Evolutionary conservation across 2,888 invertebrate genomes (phyloP).

Genomic region (Scaptomyza caliginosa): DNA sequence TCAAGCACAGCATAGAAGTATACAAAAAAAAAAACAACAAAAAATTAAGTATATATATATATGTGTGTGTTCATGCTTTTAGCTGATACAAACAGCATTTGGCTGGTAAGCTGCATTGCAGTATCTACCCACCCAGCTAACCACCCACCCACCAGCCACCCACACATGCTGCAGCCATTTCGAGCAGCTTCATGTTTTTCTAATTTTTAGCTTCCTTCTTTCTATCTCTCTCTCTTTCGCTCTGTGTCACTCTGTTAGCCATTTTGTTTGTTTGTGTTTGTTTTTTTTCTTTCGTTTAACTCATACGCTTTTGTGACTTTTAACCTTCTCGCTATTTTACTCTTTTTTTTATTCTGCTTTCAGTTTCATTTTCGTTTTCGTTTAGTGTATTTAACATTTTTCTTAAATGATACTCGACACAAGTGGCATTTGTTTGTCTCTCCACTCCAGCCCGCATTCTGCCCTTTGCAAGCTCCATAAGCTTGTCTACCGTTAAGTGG

Average conservation of each 20-base stretch:
- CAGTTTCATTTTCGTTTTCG: constrained; percentile 40
- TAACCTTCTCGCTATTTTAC: constrained; percentile 37
- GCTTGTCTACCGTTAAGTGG: constrained; percentile 66
- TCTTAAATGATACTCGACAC: constrained; percentile 76
- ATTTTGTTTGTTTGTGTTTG: constrained; percentile 34
- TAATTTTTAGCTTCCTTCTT: constrained; percentile 36
- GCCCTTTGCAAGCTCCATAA: constrained; percentile 42
- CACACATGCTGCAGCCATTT: not conserved
- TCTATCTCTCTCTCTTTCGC: not conserved
- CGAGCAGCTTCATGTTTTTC: constrained; percentile 48
- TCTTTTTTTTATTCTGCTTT: not conserved
- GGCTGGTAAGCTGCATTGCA: constrained; percentile 60
- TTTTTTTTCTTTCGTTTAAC: constrained; percentile 49
- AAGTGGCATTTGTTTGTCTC: constrained; percentile 71
- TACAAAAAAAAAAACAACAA: no score
- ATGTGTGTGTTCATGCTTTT: constrained; percentile 29
- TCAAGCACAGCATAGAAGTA: constrained; percentile 32
- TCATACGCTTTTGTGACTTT: constrained; percentile 71
- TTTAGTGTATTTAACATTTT: constrained; percentile 79
- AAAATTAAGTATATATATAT: constrained; percentile 43
- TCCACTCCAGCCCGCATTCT: constrained; percentile 2
- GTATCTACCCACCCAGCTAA: constrained; percentile 21
- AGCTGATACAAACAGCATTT: constrained; percentile 61
- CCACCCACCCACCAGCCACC: not conserved
- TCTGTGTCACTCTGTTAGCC: constrained; percentile 16